Percentiles rank a stretch among this genome's conserved stretches.
Evolutionary conservation across 2,113 vertebrate genomes (phyloP).

Genomic region (Pantherophis guttatus): DNA sequence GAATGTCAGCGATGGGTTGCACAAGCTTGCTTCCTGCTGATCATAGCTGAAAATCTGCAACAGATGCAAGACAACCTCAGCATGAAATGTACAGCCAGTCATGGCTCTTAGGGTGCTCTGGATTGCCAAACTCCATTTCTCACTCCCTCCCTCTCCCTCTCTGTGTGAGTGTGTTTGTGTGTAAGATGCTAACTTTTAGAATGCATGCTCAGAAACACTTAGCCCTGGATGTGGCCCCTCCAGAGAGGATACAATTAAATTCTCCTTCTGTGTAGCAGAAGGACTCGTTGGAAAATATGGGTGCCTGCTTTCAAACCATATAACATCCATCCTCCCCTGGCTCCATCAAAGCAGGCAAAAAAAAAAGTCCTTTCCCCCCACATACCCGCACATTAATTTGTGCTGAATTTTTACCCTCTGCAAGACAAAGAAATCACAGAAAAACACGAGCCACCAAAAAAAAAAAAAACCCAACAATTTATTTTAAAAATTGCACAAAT

Average conservation of each 20-base stretch:
- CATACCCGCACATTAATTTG: not conserved
- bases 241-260: not conserved
- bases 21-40: not conserved
- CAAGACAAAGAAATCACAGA: not conserved
- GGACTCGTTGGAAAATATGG: not conserved
- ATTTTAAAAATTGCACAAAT: not conserved
- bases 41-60: not conserved
- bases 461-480: not conserved
- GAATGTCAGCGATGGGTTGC: not conserved
- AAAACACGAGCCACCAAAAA: not conserved
- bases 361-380: not conserved
- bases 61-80: not conserved
- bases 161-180: not conserved
- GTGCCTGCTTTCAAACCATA: not conserved
- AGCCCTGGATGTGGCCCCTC: not conserved
- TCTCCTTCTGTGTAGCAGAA: not conserved
- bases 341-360: not conserved
- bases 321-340: not conserved
- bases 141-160: too few species aligned
- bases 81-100: not conserved
- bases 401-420: not conserved
- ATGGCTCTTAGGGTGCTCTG: not conserved
- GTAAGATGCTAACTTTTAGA: not conserved
- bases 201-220: not conserved
- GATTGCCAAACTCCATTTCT: not conserved